Evolutionary conservation across 2,113 vertebrate species (phyloP), one percentile per base, ranked within the genome.

Genomic region (Bubo scandiacus): DNA sequence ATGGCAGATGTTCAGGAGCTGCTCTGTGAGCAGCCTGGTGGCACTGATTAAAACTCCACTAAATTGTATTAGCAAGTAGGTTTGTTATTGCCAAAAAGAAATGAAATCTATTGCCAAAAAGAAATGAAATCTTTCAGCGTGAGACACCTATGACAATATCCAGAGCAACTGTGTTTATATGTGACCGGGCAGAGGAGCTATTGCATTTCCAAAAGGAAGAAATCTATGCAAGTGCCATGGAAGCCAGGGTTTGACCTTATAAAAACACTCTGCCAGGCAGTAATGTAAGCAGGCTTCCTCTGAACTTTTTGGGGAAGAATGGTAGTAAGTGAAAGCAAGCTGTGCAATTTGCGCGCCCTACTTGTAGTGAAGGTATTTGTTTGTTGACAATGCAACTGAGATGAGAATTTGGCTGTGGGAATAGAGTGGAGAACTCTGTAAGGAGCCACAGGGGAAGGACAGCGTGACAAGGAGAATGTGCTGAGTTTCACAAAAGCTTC

Each of bases 381-480:
- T 85, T 67, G n/a, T 36, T 45, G 66, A 12, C 43, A 65, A 12
- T 1, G 12, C 12, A 59, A 22, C 15, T 15, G 34, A 84, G 65
- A n/a, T 43, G 66, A 75, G 43, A 61, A 43, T 85, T 85, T 78
- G 40, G 36, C 66, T 72, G 36, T 43, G 58, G 36, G 34, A 47
- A 38, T 40, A 3, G 0, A 79, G 19, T 3, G 29, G 36, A 72
- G 38, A 38, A 26, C 34, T 40, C 42, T 42, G 59, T 19, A 59
- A 43, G 42, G 10, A 82, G 55, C 36, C 25, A 2, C 1, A 29
- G 43, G 21, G 62, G 22, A 67, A 42, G 40, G 57, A 52, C 6
- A 2, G 34, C 0, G 0, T 38, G n/a, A 67, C 36, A 62, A 14
- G 4, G 43, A 62, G 11, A 66, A 29, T 0, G 0, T 1, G 3